Base-by-base conservation (phyloP, 2,113 vertebrate species). In the Grallaria varia region DNA sequence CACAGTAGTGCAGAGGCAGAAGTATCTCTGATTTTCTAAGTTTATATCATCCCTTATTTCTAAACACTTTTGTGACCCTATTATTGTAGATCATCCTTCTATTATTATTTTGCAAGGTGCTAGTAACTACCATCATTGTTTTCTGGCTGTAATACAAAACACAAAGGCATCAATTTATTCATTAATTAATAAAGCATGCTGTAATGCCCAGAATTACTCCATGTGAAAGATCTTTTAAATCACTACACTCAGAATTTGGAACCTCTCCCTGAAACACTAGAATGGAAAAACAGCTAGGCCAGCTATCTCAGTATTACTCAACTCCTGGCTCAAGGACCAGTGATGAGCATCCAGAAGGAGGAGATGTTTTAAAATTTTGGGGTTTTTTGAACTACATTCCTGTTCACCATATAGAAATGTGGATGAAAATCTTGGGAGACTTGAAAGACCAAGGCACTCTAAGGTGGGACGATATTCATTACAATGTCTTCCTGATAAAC, bases 301-400 rank as follows among this genome's bases (percentile, higher is more conserved):
- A 68, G 31, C 22, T 69, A 10, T 31, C 19, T 79, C 22, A 7
- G 8, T 14, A 5, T 33, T 67, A 33, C 31, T 74, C 24, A 76
- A 45, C 2, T 12, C 17, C 33, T 47, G 33, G 30, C 35, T 63
- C 39, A 84, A 78, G 17, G 27, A 44, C 7, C 1, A 7, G 11
- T 6, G 5, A 56, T 44, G n/a, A 77, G 14, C 8, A 15, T 76
- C 20, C 12, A 83, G 28, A 58, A 78, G 42, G 12, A 53, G 14
- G 33, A 45, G 3, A 22, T 1, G 0, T 50, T 83, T 75, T 79
- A 25, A 62, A 9, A 31, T 31, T 30, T n/a, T 53, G 7, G 1
- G 3, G 2, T 0, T 30, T 72, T 79, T 64, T 42, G 0, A 55
- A 53, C 39, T 37, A 47, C 25, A 22, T 33, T 82, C 35, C 9